phyloP scores from a whole-genome alignment of 2,888 invertebrate species.

The Limnephilus rhombicus region DNA sequence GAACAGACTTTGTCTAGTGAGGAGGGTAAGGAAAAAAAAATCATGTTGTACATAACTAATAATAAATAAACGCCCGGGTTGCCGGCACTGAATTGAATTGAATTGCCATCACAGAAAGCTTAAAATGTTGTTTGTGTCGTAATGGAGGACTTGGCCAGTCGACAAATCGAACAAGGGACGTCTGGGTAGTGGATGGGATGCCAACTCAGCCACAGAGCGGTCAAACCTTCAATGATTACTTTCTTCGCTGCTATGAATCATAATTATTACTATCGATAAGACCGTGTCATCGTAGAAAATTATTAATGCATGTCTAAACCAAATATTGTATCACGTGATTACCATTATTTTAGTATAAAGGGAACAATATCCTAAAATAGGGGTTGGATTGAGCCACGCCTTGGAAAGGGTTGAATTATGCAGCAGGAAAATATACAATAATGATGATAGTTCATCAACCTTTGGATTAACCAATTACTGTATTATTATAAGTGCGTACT shows the following conservation, averaged over 20 bases:
- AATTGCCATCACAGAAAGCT: too few relatives aligned
- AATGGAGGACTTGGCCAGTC: too few relatives aligned
- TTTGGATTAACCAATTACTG: background rate
- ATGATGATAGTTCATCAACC: slow-evolving; percentile 40
- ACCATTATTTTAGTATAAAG: background rate
- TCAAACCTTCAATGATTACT: background rate
- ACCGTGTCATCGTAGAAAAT: slow-evolving; percentile 15
- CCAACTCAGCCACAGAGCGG: too few relatives aligned
- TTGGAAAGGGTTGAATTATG: slow-evolving; percentile 25
- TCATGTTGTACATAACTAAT: too few relatives aligned
- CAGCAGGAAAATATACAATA: slow-evolving; percentile 26
- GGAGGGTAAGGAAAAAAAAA: too few relatives aligned
- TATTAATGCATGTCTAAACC: background rate
- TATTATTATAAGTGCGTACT: background rate
- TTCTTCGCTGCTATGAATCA: background rate
- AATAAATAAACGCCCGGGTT: too few relatives aligned
- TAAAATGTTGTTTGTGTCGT: too few relatives aligned
- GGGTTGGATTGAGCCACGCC: slow-evolving; percentile 27
- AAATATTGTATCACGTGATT: slow-evolving; percentile 12
- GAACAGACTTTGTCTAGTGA: too few relatives aligned
- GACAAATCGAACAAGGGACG: too few relatives aligned
- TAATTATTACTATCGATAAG: background rate
- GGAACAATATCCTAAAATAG: background rate
- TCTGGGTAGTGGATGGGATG: too few relatives aligned
- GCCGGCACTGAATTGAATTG: too few relatives aligned